phyloP scores from a whole-genome alignment of 2,113 vertebrate genomes.

The Gavia stellata region DNA sequence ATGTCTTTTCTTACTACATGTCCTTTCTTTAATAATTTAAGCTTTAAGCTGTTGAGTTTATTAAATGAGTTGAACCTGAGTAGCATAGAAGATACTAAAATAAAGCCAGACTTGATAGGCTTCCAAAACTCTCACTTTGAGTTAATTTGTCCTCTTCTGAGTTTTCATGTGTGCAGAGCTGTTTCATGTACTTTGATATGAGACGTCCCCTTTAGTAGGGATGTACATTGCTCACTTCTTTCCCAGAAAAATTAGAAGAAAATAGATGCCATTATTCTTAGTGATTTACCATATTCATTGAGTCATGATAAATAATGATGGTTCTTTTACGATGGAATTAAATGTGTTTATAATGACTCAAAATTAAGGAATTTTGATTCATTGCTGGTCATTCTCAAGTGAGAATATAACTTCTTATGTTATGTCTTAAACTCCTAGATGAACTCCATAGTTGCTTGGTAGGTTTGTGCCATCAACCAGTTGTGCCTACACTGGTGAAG shows the following conservation, averaged over 20 bases:
- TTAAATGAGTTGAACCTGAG: conserved; percentile 50
- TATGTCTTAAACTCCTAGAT: background rate
- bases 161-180: background rate
- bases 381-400: background rate
- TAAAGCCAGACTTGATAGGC: background rate
- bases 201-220: background rate
- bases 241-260: background rate
- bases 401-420: background rate
- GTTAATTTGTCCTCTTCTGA: background rate
- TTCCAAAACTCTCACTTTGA: background rate
- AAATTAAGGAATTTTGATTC: background rate
- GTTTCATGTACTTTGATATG: background rate
- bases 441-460: background rate
- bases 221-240: background rate
- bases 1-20: background rate
- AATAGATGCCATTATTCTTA: background rate
- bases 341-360: background rate
- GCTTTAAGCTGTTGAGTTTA: conserved; percentile 46
- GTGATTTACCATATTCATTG: background rate
- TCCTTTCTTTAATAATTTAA: conserved; percentile 49
- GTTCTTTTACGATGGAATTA: background rate
- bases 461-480: background rate
- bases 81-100: background rate
- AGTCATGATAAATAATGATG: background rate
- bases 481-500: background rate